These are phyloP conservation scores for Streptopelia turtur DNA, from an alignment of 2,797 vertebrate species.

Conservation along the genomic window DNA sequence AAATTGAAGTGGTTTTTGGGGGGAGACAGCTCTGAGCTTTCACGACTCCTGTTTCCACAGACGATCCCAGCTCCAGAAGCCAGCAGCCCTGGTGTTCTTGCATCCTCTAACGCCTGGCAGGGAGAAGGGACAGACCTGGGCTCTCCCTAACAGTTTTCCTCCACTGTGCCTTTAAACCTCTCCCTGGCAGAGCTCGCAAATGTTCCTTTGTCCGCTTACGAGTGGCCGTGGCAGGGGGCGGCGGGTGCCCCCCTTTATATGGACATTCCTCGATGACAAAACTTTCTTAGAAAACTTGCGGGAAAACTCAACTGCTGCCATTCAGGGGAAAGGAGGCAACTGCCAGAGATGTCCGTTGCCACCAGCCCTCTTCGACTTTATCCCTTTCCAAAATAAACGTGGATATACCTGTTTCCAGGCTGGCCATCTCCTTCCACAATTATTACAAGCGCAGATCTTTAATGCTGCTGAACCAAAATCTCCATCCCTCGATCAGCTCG, in stretches of 20 bases:
- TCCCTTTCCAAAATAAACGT: not conserved
- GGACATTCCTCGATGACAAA: not conserved
- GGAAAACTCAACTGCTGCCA: not conserved
- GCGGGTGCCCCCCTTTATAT: not conserved
- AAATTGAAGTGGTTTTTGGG: not conserved
- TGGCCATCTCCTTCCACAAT: not conserved
- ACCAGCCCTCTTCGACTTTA: not conserved
- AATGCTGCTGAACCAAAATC: not conserved
- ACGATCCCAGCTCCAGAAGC: not conserved
- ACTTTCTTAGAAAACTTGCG: slow-evolving; percentile 4
- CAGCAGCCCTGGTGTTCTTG: not conserved
- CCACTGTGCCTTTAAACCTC: not conserved
- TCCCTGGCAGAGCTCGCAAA: not conserved
- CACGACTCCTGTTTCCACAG: not conserved
- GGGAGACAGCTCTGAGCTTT: not conserved
- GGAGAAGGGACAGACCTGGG: not conserved
- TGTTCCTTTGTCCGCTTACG: not conserved
- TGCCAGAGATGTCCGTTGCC: not conserved
- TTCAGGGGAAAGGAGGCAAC: not conserved
- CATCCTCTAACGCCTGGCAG: not conserved
- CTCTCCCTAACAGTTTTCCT: not conserved
- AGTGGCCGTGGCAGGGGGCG: not conserved
- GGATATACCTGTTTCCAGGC: not conserved
- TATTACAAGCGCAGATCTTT: not conserved
- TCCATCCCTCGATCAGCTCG: not conserved